Percentiles rank a stretch among this genome's conserved stretches.
These are phyloP conservation scores for Nipponia nippon DNA, from an alignment of 2,113 vertebrate genomes.

Conservation along the genomic window DNA sequence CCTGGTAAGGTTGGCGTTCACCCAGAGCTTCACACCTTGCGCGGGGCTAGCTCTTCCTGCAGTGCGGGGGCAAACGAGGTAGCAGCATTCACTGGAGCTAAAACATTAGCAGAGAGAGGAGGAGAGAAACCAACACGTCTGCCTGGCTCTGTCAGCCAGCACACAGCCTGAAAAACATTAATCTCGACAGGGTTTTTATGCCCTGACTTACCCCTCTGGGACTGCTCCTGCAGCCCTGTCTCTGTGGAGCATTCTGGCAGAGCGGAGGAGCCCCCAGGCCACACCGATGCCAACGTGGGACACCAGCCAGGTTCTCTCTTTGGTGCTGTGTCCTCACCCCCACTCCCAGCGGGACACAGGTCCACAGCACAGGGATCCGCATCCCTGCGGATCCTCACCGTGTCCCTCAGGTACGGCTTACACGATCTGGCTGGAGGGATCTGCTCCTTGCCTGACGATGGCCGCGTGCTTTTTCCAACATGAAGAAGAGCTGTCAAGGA, in stretches of 20 bases:
- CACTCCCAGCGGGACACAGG: neutral
- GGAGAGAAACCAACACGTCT: neutral
- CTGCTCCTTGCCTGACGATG: neutral
- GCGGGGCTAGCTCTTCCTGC: neutral
- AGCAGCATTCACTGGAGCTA: neutral
- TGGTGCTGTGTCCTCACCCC: neutral
- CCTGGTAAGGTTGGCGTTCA: neutral
- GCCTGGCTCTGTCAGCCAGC: neutral
- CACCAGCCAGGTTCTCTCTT: neutral
- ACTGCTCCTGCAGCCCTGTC: neutral
- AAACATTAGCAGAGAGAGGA: neutral
- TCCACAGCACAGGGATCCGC: neutral
- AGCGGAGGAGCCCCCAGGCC: neutral
- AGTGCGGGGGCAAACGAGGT: neutral
- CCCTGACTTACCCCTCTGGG: neutral
- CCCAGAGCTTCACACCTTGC: neutral
- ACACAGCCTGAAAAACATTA: neutral
- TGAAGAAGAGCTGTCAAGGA: neutral
- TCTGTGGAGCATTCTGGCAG: neutral
- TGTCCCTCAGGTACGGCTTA: neutral
- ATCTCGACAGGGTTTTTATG: neutral
- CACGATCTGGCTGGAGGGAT: neutral
- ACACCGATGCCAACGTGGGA: neutral
- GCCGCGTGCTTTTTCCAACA: neutral
- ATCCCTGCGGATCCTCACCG: neutral